Percentiles rank a stretch among this genome's conserved stretches.
Evolutionary conservation across 2,888 invertebrate genomes (phyloP).

Genomic region (Drosophila hawaiiensis): DNA sequence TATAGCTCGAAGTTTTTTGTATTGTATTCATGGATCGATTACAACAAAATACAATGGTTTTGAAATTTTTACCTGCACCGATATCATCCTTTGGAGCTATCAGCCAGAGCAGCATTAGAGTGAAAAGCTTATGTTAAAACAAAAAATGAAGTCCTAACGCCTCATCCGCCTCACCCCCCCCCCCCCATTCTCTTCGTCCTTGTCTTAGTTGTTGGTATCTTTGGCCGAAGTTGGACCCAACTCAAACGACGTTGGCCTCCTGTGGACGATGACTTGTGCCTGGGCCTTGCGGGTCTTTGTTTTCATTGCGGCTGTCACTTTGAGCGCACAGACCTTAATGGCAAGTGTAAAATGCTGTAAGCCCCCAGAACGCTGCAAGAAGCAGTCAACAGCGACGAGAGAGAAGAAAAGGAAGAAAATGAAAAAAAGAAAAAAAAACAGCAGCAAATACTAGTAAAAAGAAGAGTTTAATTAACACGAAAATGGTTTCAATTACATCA

Average conservation of each 20-base stretch:
- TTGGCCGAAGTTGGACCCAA: slow-evolving; percentile 52
- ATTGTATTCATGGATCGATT: neutral
- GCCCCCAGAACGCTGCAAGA: slow-evolving; percentile 46
- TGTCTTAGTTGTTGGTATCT: neutral
- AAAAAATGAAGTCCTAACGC: slow-evolving; percentile 8
- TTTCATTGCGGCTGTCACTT: slow-evolving; percentile 82
- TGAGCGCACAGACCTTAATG: slow-evolving; percentile 77
- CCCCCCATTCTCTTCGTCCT: neutral
- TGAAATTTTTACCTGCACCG: neutral
- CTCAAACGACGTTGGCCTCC: slow-evolving; percentile 50
- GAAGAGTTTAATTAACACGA: slow-evolving; percentile 81
- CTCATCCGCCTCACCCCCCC: neutral
- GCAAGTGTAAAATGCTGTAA: slow-evolving; percentile 82
- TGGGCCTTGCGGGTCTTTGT: slow-evolving; percentile 69
- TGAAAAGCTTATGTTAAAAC: neutral
- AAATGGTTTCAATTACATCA: slow-evolving; percentile 81
- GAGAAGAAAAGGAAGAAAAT: neutral
- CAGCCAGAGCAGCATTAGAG: neutral
- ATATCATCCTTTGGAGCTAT: neutral
- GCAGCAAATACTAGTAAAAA: slow-evolving; percentile 37
- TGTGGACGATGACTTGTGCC: slow-evolving; percentile 70
- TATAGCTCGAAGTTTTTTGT: neutral
- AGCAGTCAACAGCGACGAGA: neutral
- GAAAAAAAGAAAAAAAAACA: slow-evolving; percentile 8
- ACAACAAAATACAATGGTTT: neutral